A percentile compares a stretch with the other conserved stretches of the same genome.
Evolutionary conservation across 2,888 invertebrate genomes (phyloP).

Genomic region (Thereva nobilitata): DNA sequence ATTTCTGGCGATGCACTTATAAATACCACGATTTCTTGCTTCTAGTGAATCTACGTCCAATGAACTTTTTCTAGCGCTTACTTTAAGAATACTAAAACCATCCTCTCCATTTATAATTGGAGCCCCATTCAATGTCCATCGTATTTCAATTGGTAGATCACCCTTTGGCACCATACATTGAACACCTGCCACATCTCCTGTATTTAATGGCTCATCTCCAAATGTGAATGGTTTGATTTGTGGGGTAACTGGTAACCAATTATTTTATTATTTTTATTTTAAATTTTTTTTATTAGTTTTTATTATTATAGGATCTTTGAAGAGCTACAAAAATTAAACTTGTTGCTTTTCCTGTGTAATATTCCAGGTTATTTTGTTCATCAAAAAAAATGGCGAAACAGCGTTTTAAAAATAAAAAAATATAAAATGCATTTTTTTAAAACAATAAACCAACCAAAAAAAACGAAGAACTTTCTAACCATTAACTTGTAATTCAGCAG

Average conservation of each 20-base stretch:
- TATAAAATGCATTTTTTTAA: not conserved
- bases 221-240: slow-evolving; percentile 62
- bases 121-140: slow-evolving; percentile 65
- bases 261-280: too few species aligned
- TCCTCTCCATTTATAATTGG: slow-evolving; percentile 71
- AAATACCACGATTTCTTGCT: slow-evolving; percentile 65
- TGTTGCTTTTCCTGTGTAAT: too few species aligned
- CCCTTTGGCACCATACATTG: slow-evolving; percentile 73
- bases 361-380: not conserved
- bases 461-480: slow-evolving; percentile 59
- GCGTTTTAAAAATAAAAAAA: slow-evolving; percentile 22
- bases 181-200: slow-evolving; percentile 66
- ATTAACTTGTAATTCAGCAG: slow-evolving; percentile 70
- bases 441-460: slow-evolving; percentile 33
- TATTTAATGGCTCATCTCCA: slow-evolving; percentile 63
- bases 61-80: slow-evolving; percentile 63
- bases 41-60: slow-evolving; percentile 64
- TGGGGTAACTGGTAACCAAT: slow-evolving; percentile 58
- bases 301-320: too few species aligned
- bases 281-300: too few species aligned
- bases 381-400: slow-evolving; percentile 8
- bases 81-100: slow-evolving; percentile 62
- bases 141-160: slow-evolving; percentile 74
- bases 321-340: too few species aligned
- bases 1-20: slow-evolving; percentile 67